Conservation (phyloP, 2,797 vertebrate species). For the Characodon lateralis region DNA sequence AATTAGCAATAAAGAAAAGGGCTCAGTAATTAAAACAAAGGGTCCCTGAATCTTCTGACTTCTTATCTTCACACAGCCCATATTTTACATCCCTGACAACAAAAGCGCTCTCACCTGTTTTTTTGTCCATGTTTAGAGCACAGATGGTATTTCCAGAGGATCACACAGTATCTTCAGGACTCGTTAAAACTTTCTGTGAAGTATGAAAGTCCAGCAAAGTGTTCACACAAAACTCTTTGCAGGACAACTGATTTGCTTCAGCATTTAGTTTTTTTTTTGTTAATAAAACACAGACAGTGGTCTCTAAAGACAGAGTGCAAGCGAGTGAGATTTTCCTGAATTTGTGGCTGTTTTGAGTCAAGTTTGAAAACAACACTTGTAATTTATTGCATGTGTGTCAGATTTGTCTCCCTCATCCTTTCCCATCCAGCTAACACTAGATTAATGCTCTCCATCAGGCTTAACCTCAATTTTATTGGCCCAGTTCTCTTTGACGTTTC, state of each 20-base stretch:
- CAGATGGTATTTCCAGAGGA: too few relatives aligned
- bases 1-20: too few relatives aligned
- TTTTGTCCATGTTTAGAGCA: too few relatives aligned
- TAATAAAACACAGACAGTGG: background rate
- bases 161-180: too few relatives aligned
- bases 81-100: too few relatives aligned
- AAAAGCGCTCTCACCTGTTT: too few relatives aligned
- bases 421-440: constrained; percentile 50
- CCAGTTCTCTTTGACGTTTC: constrained; percentile 73
- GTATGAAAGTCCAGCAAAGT: background rate
- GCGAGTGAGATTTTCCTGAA: background rate
- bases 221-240: background rate
- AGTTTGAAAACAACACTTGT: background rate
- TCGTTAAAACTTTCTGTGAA: too few relatives aligned
- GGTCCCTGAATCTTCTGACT: too few relatives aligned
- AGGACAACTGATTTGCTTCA: background rate
- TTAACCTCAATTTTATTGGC: constrained; percentile 73
- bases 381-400: constrained; percentile 39
- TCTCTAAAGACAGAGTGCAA: background rate
- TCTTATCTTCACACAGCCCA: too few relatives aligned
- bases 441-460: constrained; percentile 71
- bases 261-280: background rate
- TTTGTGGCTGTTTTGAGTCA: background rate
- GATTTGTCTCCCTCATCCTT: constrained; percentile 38
- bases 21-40: too few relatives aligned